Evolutionary conservation across 2,888 invertebrate species (phyloP), one percentile per base, ranked within the genome.

Genomic region (Phania funesta): DNA sequence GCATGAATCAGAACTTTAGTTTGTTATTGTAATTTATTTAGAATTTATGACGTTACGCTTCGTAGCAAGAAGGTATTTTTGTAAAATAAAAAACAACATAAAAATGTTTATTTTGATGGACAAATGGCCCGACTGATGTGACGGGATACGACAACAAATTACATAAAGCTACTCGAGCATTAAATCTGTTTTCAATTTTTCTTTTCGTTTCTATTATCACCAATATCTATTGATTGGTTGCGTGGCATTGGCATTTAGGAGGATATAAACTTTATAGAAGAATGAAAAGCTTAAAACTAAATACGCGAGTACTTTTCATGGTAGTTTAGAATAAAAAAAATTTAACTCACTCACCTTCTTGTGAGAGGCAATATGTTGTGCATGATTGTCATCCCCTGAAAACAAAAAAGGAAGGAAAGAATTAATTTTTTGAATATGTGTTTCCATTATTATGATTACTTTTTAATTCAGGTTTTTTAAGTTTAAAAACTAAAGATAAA

Each of bases 361-460:
- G 20, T 86, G 85, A 13, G 85, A 85, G 56, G 84, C 84, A 58
- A 85, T 73, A 9, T 84, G 78, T 35, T 83, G 81, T 13, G 81
- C 65, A 80, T 85, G 85, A 71, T 80, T 84, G 50, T 85, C 83
- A 79, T 85, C 85, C 70, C 81, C 85, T 86, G 75, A 24, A 85
- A 85, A 20, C 5, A 48, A 8, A 35, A 5, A 75, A 56, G 58
- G 35, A n/a, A 67, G 64, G 35, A 9, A 35, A 44, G 0, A n/a
- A 50, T 16, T 38, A 32, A 50, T 50, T 38, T 38, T 0, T 52
- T 52, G 16, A 52, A 52, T 29, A 38, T 18, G 46, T 13, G 16
- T 41, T n/a, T 16, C 29, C n/a, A n/a, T n/a, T n/a, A n/a, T n/a
- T n/a, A n/a, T n/a, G n/a, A n/a, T n/a, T n/a, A n/a, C n/a, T n/a